Evolutionary conservation across 92 coral and sea anemone genomes (phyloP).

Genomic region (Phenganax subtilis): DNA sequence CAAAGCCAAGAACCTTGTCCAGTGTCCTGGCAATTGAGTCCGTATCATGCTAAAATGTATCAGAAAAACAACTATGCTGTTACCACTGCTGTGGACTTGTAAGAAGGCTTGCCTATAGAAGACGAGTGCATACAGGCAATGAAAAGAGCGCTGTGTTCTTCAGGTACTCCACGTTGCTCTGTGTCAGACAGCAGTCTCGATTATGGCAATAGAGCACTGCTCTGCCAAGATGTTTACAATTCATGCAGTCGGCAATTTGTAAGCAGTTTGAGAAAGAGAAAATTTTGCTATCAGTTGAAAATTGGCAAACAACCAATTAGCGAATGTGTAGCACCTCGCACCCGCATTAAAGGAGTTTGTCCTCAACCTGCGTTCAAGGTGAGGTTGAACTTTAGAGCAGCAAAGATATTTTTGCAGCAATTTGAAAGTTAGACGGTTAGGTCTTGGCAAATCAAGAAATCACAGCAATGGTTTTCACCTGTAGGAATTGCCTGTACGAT

Average conservation of each 20-base stretch:
- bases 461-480: not conserved
- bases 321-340: not conserved
- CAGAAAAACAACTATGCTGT: not conserved
- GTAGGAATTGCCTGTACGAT: no score
- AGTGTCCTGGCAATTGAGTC: not conserved
- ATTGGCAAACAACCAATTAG: not conserved
- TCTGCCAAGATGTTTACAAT: not conserved
- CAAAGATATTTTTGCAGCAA: no score
- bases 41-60: not conserved
- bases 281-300: not conserved
- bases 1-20: slow-evolving; percentile 6
- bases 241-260: not conserved
- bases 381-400: no score
- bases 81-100: not conserved
- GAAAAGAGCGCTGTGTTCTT: not conserved
- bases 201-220: not conserved
- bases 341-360: not conserved
- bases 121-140: not conserved
- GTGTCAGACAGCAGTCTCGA: not conserved
- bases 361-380: not conserved
- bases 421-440: no score
- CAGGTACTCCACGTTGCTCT: not conserved
- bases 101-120: not conserved
- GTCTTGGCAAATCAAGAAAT: not conserved
- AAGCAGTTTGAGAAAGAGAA: no score